Percentiles rank a stretch among this genome's conserved stretches.
Conservation (phyloP, 2,888 invertebrate genomes). For the Metacarcinus magister region DNA sequence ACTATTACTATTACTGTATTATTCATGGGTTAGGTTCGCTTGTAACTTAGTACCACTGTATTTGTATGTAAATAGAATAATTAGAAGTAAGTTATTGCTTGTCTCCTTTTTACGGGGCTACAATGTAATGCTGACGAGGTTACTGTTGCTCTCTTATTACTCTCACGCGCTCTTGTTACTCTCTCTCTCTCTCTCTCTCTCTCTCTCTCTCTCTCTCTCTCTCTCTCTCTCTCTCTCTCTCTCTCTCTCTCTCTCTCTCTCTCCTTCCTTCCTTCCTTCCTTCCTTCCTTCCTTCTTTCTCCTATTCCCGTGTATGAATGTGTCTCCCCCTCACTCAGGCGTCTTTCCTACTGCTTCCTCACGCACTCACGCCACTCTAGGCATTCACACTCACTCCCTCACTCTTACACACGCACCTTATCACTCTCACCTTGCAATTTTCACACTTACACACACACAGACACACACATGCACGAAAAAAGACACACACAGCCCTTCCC, state of each 20-base stretch:
- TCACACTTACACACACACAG: neutral
- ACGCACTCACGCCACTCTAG: too few species aligned
- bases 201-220: neutral
- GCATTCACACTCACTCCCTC: too few species aligned
- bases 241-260: conserved; percentile 10
- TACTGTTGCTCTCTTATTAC: too few species aligned
- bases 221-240: conserved; percentile 9
- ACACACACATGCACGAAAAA: neutral
- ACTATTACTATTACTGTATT: neutral
- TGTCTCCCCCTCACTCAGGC: neutral
- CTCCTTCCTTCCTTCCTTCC: neutral
- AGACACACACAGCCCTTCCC: too few species aligned
- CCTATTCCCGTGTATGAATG: neutral
- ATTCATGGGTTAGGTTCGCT: neutral
- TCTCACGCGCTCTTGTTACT: too few species aligned
- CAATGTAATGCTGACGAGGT: too few species aligned
- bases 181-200: too few species aligned
- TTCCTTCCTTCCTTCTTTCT: neutral
- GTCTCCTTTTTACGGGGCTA: neutral
- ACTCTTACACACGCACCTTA: too few species aligned
- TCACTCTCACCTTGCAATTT: too few species aligned
- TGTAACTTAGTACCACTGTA: neutral
- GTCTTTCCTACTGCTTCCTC: too few species aligned
- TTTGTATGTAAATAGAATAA: neutral
- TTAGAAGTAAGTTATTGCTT: neutral